Conservation (phyloP, 1,140 invertebrate genomes). For the Coptotermes formosanus region DNA sequence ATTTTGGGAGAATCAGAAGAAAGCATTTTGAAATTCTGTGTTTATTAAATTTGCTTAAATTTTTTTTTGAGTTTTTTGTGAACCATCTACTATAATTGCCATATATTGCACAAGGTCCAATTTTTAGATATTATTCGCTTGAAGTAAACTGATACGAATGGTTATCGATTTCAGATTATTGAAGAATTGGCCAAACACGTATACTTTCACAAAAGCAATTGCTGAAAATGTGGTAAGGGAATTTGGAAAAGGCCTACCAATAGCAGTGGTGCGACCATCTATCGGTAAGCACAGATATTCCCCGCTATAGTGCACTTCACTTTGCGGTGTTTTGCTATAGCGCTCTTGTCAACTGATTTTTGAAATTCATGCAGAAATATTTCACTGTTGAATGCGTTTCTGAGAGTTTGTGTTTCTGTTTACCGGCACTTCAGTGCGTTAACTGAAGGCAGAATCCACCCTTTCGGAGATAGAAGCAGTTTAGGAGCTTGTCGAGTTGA, state of each 20-base stretch:
- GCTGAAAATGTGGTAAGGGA: constrained; percentile 60
- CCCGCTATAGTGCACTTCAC: no score
- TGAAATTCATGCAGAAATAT: no score
- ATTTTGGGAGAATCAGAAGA: not conserved
- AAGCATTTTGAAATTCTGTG: not conserved
- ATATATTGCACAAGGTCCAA: constrained; percentile 42
- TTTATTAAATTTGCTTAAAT: not conserved
- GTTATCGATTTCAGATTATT: constrained; percentile 43
- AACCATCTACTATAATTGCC: not conserved
- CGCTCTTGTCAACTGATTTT: no score
- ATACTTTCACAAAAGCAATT: constrained; percentile 70
- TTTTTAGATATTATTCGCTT: constrained; percentile 48
- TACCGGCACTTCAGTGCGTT: no score
- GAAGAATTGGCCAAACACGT: constrained; percentile 66
- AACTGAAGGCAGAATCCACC: no score
- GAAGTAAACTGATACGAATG: no score
- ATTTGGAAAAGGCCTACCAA: constrained; percentile 56
- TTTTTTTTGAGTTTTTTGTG: not conserved
- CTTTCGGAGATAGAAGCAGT: no score
- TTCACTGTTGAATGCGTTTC: no score
- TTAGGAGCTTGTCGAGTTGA: no score
- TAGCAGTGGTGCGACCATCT: constrained; percentile 76
- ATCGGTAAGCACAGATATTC: constrained; percentile 55
- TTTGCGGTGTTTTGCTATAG: no score
- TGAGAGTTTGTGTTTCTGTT: no score